These are phyloP conservation scores for Drosophila neotestacea DNA, from an alignment of 2,888 invertebrate species.

Conservation along the genomic window DNA sequence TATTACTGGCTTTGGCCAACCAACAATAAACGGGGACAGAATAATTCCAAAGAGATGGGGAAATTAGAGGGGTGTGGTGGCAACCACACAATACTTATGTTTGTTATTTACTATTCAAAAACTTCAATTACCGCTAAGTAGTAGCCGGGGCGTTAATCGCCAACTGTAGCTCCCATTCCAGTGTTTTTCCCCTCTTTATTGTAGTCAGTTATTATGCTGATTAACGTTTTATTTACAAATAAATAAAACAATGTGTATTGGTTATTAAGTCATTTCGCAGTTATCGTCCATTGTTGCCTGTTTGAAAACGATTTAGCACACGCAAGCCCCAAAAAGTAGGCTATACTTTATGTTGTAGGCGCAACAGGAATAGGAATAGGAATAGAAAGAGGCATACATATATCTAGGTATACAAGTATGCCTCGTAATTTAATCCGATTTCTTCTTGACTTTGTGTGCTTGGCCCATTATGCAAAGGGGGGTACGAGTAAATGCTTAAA, in stretches of 20 bases:
- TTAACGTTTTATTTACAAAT: slow-evolving; percentile 68
- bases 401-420: not conserved
- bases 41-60: not conserved
- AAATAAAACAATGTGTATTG: slow-evolving; percentile 64
- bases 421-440: slow-evolving; percentile 45
- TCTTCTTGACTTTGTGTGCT: slow-evolving; percentile 17
- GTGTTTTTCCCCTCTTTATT: not conserved
- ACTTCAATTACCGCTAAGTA: slow-evolving; percentile 74
- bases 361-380: slow-evolving; percentile 12
- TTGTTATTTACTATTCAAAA: slow-evolving; percentile 75
- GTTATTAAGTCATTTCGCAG: slow-evolving; percentile 68
- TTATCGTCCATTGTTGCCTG: slow-evolving; percentile 43
- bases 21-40: slow-evolving; percentile 21
- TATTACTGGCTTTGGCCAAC: slow-evolving; percentile 40
- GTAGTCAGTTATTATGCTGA: slow-evolving; percentile 57
- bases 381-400: not conserved
- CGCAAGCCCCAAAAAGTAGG: slow-evolving; percentile 39
- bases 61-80: too few species aligned
- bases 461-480: not conserved
- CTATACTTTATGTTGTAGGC: slow-evolving; percentile 22
- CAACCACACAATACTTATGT: slow-evolving; percentile 20
- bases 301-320: slow-evolving; percentile 38
- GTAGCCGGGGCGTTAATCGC: slow-evolving; percentile 53
- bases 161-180: not conserved
- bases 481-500: slow-evolving; percentile 27